Conservation (phyloP, 2,888 invertebrate species). For the Dorcus hopei region DNA sequence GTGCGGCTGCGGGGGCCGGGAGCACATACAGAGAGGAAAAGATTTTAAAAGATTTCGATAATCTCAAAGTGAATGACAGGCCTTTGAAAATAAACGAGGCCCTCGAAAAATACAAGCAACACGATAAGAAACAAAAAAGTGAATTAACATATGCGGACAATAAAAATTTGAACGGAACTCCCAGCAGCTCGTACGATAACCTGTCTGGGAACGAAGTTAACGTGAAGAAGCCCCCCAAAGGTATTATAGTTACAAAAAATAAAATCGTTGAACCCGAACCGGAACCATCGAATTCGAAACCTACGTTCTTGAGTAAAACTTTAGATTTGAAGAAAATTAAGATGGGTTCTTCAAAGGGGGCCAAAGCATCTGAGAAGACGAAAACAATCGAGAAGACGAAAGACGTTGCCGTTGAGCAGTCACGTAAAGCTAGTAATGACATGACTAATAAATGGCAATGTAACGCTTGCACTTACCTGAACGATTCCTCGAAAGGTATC, state of each 20-base stretch:
- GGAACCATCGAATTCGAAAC: slow-evolving; percentile 39
- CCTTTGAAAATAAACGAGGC: slow-evolving; percentile 20
- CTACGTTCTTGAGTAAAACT: slow-evolving; percentile 22
- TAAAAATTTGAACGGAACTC: slow-evolving; percentile 28
- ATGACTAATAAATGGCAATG: slow-evolving; percentile 62
- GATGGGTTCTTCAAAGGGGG: slow-evolving; percentile 1
- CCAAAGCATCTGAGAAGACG: neutral
- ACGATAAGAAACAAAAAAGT: slow-evolving; percentile 57
- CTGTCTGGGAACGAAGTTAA: slow-evolving; percentile 24
- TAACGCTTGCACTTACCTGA: slow-evolving; percentile 68
- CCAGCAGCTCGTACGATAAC: slow-evolving; percentile 47
- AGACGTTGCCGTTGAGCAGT: neutral
- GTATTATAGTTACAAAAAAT: neutral
- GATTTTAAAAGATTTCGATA: neutral
- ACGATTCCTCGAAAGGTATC: slow-evolving; percentile 53
- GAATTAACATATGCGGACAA: slow-evolving; percentile 53
- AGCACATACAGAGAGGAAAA: neutral
- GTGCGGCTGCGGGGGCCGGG: slow-evolving; percentile 42
- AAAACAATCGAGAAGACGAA: slow-evolving; percentile 4
- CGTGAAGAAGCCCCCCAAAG: slow-evolving; percentile 1
- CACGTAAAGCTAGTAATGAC: neutral
- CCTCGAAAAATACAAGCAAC: slow-evolving; percentile 50
- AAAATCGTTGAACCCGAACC: neutral
- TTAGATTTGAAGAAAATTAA: slow-evolving; percentile 26
- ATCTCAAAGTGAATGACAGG: slow-evolving; percentile 10